Evolutionary conservation across 2,888 invertebrate species (phyloP), one percentile per base, ranked within the genome.

Genomic region (Macrophya alboannulata): DNA sequence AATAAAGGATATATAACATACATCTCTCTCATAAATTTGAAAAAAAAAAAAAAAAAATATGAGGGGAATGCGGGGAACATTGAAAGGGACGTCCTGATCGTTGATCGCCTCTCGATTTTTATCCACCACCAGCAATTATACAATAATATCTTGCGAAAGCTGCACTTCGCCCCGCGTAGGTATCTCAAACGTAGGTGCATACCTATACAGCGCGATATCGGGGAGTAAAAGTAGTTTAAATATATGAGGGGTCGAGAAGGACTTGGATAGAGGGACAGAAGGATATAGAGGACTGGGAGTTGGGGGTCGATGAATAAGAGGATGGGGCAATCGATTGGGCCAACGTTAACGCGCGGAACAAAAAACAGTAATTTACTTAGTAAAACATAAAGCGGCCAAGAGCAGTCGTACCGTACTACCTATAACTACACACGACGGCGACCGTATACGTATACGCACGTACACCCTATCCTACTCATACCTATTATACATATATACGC

Each of bases 371-470:
- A 93, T 93, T 93, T 93, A 93, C 92, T 93, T 93, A 93, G 92
- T 93, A 93, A 93, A 93, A 93, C 92, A 93, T 92, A 92, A 93
- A 93, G 92, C 92, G 91, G 90, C 91, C 90, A 90, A 90, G 91
- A 90, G 91, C 68, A 37, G 37, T 31, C 90, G 89, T 90, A 55
- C 51, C 51, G n/a, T n/a, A n/a, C n/a, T 51, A 17, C 4, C 4
- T 6, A n/a, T 17, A n/a, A 55, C 17, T 51, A 17, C 51, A 15
- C 17, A 51, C 51, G 17, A 12, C 68, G 31, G 68, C 71, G 2
- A 40, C 31, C 72, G 31, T 31, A 31, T 31, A 31, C 31, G 31
- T 31, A 31, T 3, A 31, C 31, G 31, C 3, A 31, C 3, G 3
- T 31, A 31, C 31, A 2, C 3, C 1, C 3, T 31, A 31, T 31